These are phyloP conservation scores for Aurelia coerulea DNA, from an alignment of 30 jellyfish, hydroid and myxozoan genomes.

Conservation along the genomic window DNA sequence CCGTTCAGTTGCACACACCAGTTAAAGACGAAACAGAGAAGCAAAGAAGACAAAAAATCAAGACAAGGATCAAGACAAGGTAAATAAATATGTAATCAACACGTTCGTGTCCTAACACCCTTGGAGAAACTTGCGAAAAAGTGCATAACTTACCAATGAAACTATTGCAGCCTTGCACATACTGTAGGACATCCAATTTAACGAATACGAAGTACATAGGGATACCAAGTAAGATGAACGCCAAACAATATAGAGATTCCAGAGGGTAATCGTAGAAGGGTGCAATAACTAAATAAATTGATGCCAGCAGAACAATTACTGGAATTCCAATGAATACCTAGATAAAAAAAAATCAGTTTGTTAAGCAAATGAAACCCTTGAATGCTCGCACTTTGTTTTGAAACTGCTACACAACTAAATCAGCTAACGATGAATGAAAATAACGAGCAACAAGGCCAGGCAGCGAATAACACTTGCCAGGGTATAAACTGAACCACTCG, in stretches of 20 bases:
- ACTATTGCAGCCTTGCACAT: slow-evolving; percentile 24
- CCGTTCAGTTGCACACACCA: too few species aligned
- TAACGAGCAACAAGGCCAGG: too few species aligned
- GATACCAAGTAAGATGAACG: slow-evolving; percentile 84
- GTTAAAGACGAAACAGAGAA: too few species aligned
- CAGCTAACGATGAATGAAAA: too few species aligned
- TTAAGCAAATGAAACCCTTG: too few species aligned
- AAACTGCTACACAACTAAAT: too few species aligned
- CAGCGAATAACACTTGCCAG: background rate
- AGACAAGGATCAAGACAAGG: too few species aligned
- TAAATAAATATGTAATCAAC: too few species aligned
- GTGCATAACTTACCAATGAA: slow-evolving; percentile 72
- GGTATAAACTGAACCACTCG: background rate
- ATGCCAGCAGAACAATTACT: slow-evolving; percentile 84
- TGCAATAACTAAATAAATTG: slow-evolving; percentile 95
- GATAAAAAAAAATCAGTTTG: background rate
- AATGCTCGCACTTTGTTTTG: too few species aligned
- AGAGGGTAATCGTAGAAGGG: slow-evolving; percentile 93
- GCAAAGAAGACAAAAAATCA: too few species aligned
- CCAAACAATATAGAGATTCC: slow-evolving; percentile 84
- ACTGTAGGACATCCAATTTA: slow-evolving; percentile 60
- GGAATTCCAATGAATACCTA: slow-evolving; percentile 97
- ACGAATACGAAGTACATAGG: slow-evolving; percentile 94
- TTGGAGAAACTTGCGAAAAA: background rate
- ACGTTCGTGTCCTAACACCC: too few species aligned